These are phyloP conservation scores for Ammodytes dubius DNA, from an alignment of 2,113 vertebrate species.

Conservation along the genomic window DNA sequence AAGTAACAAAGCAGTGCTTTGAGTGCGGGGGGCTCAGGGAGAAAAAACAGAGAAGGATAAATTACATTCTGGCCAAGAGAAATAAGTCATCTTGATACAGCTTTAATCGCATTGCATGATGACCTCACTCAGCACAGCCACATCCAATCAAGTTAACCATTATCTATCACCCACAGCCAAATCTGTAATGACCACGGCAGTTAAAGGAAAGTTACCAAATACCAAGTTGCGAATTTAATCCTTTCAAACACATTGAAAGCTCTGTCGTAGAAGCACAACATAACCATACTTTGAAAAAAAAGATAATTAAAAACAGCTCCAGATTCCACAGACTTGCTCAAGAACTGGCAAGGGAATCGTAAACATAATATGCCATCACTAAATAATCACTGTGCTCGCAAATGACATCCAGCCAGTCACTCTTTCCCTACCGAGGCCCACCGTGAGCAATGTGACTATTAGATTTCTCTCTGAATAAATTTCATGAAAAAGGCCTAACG, in stretches of 20 bases:
- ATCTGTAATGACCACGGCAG: conserved; percentile 48
- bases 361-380: conserved; percentile 36
- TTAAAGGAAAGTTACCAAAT: conserved; percentile 49
- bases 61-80: conserved; percentile 24
- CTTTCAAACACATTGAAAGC: conserved; percentile 39
- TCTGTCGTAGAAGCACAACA: conserved; percentile 37
- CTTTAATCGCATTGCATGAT: conserved; percentile 58
- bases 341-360: conserved; percentile 32
- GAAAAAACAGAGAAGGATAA: conserved; percentile 34
- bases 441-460: conserved; percentile 64
- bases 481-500: conserved; percentile 23
- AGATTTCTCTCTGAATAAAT: conserved; percentile 45
- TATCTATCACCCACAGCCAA: conserved; percentile 52
- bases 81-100: conserved; percentile 66
- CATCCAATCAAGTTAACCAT: conserved; percentile 71
- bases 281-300: conserved; percentile 43
- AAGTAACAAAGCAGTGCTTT: not conserved
- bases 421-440: conserved; percentile 49
- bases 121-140: conserved; percentile 65
- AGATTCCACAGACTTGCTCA: conserved; percentile 56
- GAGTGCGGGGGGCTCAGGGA: not conserved
- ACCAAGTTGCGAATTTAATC: conserved; percentile 22
- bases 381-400: conserved; percentile 37
- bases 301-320: conserved; percentile 51
- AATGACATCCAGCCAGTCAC: conserved; percentile 24